phyloP scores from a whole-genome alignment of 2,888 invertebrate species.

The Deilephila porcellus region DNA sequence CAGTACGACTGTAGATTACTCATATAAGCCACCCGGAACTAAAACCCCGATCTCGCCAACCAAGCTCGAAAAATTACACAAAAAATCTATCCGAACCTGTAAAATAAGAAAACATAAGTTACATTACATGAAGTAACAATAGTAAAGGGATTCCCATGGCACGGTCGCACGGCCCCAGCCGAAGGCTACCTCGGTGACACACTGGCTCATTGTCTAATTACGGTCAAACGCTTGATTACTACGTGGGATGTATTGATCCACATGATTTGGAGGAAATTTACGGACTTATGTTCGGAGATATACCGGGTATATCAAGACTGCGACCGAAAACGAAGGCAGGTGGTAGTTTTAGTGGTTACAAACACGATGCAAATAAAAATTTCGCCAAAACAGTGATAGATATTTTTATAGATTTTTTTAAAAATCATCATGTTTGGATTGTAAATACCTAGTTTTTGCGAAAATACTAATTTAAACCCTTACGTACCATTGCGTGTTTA shows the following conservation, averaged over 20 bases:
- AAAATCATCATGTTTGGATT: no score
- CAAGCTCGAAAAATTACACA: neutral
- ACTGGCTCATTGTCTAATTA: constrained; percentile 48
- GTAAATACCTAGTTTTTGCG: no score
- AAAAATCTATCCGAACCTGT: neutral
- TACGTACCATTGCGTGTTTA: no score
- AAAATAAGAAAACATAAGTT: constrained; percentile 17
- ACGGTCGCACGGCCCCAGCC: constrained; percentile 59
- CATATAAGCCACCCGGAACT: neutral
- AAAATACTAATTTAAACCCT: no score
- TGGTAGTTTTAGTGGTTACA: no score
- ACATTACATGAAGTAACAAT: constrained; percentile 50
- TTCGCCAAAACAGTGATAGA: no score
- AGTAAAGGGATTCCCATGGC: constrained; percentile 59
- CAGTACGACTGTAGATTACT: no score
- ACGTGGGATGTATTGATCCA: constrained; percentile 20
- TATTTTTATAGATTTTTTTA: no score
- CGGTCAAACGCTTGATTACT: constrained; percentile 30
- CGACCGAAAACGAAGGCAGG: no score
- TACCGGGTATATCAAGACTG: no score
- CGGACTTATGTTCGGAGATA: no score
- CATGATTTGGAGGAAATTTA: neutral
- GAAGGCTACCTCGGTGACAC: constrained; percentile 49
- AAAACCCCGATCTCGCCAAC: neutral
- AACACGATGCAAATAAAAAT: no score